Conservation (phyloP, 30 jellyfish, hydroid and myxozoan species). For the Nemopilema nomurai region DNA sequence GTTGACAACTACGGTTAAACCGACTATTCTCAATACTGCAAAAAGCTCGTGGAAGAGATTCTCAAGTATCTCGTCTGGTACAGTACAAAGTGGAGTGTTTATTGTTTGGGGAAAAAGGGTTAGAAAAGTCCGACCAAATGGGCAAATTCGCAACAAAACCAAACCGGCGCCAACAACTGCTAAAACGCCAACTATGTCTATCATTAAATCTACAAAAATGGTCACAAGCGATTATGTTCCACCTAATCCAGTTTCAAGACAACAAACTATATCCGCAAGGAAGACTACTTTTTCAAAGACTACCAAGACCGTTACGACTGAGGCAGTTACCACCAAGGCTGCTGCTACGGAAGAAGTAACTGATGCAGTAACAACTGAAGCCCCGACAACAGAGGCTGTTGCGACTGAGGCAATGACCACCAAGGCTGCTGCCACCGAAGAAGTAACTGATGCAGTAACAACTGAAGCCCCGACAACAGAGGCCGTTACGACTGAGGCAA, state of each 20-base stretch:
- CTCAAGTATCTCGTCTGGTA: slow-evolving; percentile 8
- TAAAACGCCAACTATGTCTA: not conserved
- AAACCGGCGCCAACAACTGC: not conserved
- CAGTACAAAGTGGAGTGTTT: slow-evolving; percentile 11
- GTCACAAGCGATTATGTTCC: not conserved
- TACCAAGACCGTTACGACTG: no score
- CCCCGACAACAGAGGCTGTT: not conserved
- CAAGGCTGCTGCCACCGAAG: not conserved
- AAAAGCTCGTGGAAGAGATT: not conserved
- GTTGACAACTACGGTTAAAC: not conserved
- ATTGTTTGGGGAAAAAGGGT: not conserved
- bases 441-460: not conserved
- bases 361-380: not conserved
- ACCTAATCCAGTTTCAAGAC: not conserved
- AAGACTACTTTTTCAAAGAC: not conserved
- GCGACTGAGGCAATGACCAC: not conserved
- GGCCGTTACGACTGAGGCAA: not conserved
- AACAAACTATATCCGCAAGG: not conserved
- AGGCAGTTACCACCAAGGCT: not conserved
- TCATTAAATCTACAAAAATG: not conserved
- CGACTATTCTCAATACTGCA: not conserved
- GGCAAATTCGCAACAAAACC: no score
- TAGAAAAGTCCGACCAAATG: slow-evolving; percentile 10
- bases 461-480: not conserved
- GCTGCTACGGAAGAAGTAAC: not conserved